Percentiles rank a stretch among this genome's conserved stretches.
These are phyloP conservation scores for Melanocharis versteri DNA, from an alignment of 2,113 vertebrate genomes.

Conservation along the genomic window DNA sequence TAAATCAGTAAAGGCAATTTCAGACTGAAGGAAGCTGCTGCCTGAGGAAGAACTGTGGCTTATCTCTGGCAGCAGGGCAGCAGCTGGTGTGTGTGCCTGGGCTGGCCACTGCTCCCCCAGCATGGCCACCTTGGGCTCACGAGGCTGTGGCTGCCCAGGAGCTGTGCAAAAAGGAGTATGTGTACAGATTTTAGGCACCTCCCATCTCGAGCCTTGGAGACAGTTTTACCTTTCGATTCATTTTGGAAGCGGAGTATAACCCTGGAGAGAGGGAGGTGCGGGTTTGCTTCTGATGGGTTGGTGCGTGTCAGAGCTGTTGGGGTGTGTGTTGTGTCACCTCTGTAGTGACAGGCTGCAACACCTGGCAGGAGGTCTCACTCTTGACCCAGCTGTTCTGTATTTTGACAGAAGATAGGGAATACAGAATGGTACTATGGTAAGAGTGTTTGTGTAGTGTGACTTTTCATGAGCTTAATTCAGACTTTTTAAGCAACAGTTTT, in stretches of 20 bases:
- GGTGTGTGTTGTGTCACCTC: not conserved
- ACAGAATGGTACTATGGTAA: not conserved
- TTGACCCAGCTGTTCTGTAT: not conserved
- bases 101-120: fast-evolving
- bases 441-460: not conserved
- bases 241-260: fast-evolving
- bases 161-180: fast-evolving
- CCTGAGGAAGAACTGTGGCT: not conserved
- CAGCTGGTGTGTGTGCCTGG: not conserved
- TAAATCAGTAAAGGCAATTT: slow-evolving; percentile 1
- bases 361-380: not conserved
- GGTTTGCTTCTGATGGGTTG: not conserved
- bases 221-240: not conserved
- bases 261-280: not conserved
- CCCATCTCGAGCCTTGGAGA: fast-evolving
- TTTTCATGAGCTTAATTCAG: not conserved
- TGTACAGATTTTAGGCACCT: not conserved
- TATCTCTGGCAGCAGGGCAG: not conserved
- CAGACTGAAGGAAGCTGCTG: not conserved
- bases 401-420: not conserved
- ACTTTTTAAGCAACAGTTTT: not conserved
- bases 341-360: not conserved
- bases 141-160: not conserved
- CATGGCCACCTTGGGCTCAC: not conserved
- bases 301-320: fast-evolving